Conservation (phyloP, 2,797 vertebrate species). For the Sebastes reedi region DNA sequence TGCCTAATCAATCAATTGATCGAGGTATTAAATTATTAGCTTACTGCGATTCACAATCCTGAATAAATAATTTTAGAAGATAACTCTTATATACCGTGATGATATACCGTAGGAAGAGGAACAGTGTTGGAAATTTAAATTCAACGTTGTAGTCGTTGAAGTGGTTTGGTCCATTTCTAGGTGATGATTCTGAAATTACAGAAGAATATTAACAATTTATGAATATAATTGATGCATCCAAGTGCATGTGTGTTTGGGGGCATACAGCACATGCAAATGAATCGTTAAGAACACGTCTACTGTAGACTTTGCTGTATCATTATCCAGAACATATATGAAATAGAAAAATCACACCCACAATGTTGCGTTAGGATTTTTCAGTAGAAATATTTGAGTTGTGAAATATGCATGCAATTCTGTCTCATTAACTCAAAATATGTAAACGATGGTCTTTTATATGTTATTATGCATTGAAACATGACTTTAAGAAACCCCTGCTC, state of each 20-base stretch:
- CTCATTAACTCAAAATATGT: slow-evolving; percentile 18
- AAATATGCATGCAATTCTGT: slow-evolving; percentile 15
- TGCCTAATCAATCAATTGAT: too few relatives aligned
- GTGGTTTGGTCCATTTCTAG: background rate
- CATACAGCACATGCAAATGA: background rate
- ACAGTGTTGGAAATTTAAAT: background rate
- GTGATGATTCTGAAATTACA: background rate
- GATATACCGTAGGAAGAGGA: background rate
- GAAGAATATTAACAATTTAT: background rate
- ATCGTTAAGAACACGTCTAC: background rate
- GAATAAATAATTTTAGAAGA: background rate
- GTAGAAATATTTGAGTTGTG: slow-evolving; percentile 25
- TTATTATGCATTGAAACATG: slow-evolving; percentile 11
- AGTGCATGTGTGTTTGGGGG: background rate
- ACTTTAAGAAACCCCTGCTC: background rate
- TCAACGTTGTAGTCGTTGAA: background rate
- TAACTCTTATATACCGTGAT: background rate
- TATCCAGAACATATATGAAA: slow-evolving; percentile 16
- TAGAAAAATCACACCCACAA: slow-evolving; percentile 9
- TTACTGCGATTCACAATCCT: background rate
- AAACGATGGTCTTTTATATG: slow-evolving; percentile 16
- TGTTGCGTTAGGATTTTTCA: background rate
- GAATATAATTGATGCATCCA: background rate
- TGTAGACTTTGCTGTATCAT: background rate
- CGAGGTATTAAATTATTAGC: background rate